These are phyloP conservation scores for Drosophila tanythrix DNA, from an alignment of 2,888 invertebrate genomes.

Conservation along the genomic window DNA sequence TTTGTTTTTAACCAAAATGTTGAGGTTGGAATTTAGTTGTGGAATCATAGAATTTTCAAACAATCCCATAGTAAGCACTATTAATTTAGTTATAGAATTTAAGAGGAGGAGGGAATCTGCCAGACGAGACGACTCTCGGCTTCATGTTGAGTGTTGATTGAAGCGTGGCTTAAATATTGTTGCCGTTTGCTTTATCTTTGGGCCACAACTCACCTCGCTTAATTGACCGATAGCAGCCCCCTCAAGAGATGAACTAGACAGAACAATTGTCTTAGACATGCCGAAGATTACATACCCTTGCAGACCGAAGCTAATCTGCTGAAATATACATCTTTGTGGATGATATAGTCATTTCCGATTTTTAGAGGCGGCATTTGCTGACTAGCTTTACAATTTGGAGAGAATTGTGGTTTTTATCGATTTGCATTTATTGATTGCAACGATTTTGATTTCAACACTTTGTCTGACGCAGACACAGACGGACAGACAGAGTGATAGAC, in stretches of 20 bases:
- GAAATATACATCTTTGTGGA: neutral
- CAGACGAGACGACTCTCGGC: neutral
- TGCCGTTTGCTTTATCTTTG: slow-evolving; percentile 18
- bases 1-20: neutral
- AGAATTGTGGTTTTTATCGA: no score
- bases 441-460: no score
- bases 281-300: neutral
- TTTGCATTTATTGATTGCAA: no score
- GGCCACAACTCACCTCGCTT: slow-evolving; percentile 31
- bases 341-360: neutral
- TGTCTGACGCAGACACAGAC: no score
- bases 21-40: neutral
- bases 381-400: no score
- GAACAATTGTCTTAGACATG: neutral
- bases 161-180: neutral
- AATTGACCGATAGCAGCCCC: slow-evolving; percentile 13
- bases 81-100: neutral
- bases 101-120: neutral
- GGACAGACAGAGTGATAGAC: no score
- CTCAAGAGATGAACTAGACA: neutral
- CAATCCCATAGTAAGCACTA: neutral
- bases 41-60: neutral
- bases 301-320: neutral
- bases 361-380: neutral
- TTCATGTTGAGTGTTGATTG: slow-evolving; percentile 12